Base-by-base conservation (phyloP, 2,113 vertebrate genomes). In the Echinops telfairi region DNA sequence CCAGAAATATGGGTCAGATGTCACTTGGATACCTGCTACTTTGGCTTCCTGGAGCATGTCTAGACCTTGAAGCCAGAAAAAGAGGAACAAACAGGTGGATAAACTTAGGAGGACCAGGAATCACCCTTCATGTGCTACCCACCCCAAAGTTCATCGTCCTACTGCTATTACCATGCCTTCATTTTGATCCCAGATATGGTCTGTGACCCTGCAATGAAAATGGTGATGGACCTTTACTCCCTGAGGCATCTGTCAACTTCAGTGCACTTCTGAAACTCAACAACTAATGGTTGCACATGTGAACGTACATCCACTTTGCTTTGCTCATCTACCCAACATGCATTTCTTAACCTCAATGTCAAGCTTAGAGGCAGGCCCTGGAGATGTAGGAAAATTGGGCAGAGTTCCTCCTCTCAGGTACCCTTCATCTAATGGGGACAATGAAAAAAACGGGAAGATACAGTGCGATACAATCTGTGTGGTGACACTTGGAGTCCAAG, bases 21-120 rank as follows among this genome's bases (percentile, higher is more conserved):
- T 94, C 93, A 82, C 80, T 94, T 94, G 78, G 36, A 86, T 92
- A 92, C 75, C 62, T 43, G 87, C 43, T 92, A 73, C 20, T 29
- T 94, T 27, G 15, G 62, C 73, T 95, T 95, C 78, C 82, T 94
- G 87, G 84, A 93, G 70, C 62, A 83, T 86, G 38, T 92, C 68
- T 87, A 91, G 84, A 92, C 78, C 57, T 84, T 76, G 43, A 87
- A 57, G 58, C 43, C 84, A 95, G 84, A 91, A 6, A n/a, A n/a
- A 22, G 47, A 36, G 68, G 33, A 83, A 78, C 2, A 33, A 10
- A 71, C n/a, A 84, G 16, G 77, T 91, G 29, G 17, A 38, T 53
- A 20, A 38, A 33, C 14, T 22, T 14, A 40, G 76, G 62, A 88
- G 29, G 27, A 81, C 27, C 20, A n/a, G 53, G 31, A 71, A 89